Conservation (phyloP, 2,113 vertebrate genomes). For the Phodopus roborovskii region DNA sequence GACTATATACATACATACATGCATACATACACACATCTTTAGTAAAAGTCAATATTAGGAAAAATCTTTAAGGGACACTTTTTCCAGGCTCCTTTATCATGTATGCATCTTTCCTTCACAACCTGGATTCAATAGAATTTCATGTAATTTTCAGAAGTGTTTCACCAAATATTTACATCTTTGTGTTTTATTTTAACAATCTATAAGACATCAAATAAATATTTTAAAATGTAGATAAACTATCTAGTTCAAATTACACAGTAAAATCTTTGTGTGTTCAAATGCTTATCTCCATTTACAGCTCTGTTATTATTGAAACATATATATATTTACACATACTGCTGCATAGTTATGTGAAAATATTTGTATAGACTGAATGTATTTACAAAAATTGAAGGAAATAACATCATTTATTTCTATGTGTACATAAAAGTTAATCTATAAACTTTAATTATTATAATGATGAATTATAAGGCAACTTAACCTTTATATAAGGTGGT, state of each 20-base stretch:
- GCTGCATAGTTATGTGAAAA: neutral
- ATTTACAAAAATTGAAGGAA: neutral
- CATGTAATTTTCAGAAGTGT: slow-evolving; percentile 9
- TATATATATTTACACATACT: neutral
- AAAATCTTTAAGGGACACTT: neutral
- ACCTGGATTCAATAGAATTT: slow-evolving; percentile 14
- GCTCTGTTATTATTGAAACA: neutral
- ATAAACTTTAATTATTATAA: neutral
- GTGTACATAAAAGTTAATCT: neutral
- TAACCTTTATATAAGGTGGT: neutral
- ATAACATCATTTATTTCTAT: neutral
- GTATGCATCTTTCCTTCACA: neutral
- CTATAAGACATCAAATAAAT: neutral
- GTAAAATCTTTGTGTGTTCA: neutral
- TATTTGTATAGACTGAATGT: neutral
- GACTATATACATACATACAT: neutral
- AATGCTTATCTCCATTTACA: accelerated
- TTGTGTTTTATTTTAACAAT: neutral
- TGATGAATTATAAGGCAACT: neutral
- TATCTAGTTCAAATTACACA: neutral
- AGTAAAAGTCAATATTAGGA: neutral
- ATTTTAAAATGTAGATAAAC: neutral
- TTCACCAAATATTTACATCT: neutral
- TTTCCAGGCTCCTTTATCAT: neutral
- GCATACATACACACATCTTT: neutral